Evolutionary conservation across 2,888 invertebrate species (phyloP).

Genomic region (Dicycla oo): DNA sequence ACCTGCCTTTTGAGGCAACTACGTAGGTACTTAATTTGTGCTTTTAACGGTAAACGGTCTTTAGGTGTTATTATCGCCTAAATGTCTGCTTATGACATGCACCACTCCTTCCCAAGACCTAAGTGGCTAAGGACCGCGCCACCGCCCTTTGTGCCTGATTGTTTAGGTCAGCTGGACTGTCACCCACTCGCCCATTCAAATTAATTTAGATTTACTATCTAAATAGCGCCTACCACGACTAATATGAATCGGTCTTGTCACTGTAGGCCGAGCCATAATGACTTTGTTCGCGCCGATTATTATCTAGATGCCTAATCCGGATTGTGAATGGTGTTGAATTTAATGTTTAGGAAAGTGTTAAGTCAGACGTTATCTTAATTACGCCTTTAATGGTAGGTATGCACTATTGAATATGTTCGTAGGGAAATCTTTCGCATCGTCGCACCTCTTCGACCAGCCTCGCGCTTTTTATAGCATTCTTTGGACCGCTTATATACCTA

Average conservation of each 20-base stretch:
- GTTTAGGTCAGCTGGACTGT: conserved; percentile 83
- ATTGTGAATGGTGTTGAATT: conserved; percentile 65
- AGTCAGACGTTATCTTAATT: conserved; percentile 60
- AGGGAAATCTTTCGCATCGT: conserved; percentile 20
- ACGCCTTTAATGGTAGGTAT: conserved; percentile 49
- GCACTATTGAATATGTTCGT: conserved; percentile 42
- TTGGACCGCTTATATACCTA: background rate
- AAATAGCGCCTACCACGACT: conserved; percentile 71
- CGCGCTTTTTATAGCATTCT: background rate
- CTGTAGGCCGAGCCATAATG: conserved; percentile 67
- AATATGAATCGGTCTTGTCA: conserved; percentile 72
- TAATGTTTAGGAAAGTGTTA: conserved; percentile 68
- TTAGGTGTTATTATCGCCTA: conserved; percentile 27
- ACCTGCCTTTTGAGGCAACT: conserved; percentile 33
- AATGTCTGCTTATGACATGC: conserved; percentile 63
- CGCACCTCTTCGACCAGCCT: conserved; percentile 4
- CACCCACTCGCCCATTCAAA: conserved; percentile 83
- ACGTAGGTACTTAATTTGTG: conserved; percentile 19
- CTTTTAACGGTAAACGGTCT: conserved; percentile 46
- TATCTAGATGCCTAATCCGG: conserved; percentile 72
- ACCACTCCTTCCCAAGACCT: conserved; percentile 66
- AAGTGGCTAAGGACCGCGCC: conserved; percentile 71
- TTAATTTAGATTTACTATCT: conserved; percentile 86
- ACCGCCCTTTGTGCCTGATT: conserved; percentile 81
- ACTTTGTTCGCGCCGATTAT: conserved; percentile 77